Evolutionary conservation across 2,113 vertebrate genomes (phyloP).

Genomic region (Cyphomyrus discorhynchus): DNA sequence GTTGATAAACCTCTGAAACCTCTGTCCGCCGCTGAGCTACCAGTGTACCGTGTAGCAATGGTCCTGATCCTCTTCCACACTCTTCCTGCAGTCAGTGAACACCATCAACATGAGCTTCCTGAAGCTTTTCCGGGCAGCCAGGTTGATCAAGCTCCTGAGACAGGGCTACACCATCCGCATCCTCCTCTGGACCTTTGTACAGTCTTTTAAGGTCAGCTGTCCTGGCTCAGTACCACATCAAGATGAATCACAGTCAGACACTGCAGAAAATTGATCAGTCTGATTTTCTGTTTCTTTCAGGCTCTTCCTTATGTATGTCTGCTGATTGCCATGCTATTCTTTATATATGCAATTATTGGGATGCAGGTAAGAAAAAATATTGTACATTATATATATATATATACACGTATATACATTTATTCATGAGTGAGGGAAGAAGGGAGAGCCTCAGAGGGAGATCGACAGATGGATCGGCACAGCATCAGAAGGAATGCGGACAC

Average conservation of each 20-base stretch:
- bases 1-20: background rate
- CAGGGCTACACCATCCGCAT: conserved; percentile 98
- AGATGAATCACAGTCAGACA: background rate
- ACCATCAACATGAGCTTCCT: conserved; percentile 98
- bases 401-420: background rate
- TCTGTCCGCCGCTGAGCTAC: background rate
- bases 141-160: conserved; percentile 92
- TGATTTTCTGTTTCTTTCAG: conserved; percentile 47
- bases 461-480: background rate
- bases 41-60: background rate
- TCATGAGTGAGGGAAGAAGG: background rate
- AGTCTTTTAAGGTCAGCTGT: conserved; percentile 86
- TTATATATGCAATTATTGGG: conserved; percentile 97
- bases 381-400: background rate
- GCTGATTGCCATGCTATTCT: conserved; percentile 97
- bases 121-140: conserved; percentile 90
- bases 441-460: background rate
- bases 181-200: conserved; percentile 94
- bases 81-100: conserved; percentile 56
- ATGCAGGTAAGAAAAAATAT: conserved; percentile 80
- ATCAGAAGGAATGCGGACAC: background rate
- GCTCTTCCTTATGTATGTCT: conserved; percentile 97
- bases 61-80: background rate
- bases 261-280: background rate
- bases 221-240: background rate